Conservation (phyloP, 2,888 invertebrate species). For the Leptarthrus brevirostris region DNA sequence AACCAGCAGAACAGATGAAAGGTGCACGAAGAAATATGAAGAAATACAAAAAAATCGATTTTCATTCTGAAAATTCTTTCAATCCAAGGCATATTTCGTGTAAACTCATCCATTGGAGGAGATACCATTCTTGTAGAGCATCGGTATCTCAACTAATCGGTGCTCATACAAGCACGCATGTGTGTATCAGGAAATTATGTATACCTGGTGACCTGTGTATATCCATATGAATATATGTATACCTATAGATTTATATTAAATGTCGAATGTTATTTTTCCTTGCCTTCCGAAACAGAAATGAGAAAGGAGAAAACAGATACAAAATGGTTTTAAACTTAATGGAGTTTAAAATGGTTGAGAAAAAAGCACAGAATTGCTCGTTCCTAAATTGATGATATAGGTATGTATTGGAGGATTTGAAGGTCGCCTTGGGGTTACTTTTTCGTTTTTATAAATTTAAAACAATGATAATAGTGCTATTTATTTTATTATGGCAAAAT, state of each 20-base stretch:
- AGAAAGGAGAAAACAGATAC: slow-evolving; percentile 56
- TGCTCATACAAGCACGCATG: background rate
- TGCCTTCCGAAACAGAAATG: slow-evolving; percentile 6
- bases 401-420: no score
- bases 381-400: no score
- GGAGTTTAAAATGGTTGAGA: slow-evolving; percentile 57
- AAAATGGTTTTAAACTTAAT: slow-evolving; percentile 57
- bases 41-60: slow-evolving; percentile 32
- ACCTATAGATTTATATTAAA: slow-evolving; percentile 5
- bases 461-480: no score
- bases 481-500: no score
- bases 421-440: background rate
- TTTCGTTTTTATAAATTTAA: no score
- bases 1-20: slow-evolving; percentile 11
- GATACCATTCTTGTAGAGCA: slow-evolving; percentile 11
- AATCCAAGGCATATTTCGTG: slow-evolving; percentile 35
- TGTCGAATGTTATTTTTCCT: slow-evolving; percentile 11
- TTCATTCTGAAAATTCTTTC: slow-evolving; percentile 43
- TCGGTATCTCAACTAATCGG: slow-evolving; percentile 2
- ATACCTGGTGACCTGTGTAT: background rate
- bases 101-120: slow-evolving; percentile 34
- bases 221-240: background rate
- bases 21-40: slow-evolving; percentile 9
- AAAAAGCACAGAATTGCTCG: background rate
- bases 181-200: slow-evolving; percentile 1